phyloP scores from a whole-genome alignment of 2,797 vertebrate genomes.

The Pangasius larnaudii region DNA sequence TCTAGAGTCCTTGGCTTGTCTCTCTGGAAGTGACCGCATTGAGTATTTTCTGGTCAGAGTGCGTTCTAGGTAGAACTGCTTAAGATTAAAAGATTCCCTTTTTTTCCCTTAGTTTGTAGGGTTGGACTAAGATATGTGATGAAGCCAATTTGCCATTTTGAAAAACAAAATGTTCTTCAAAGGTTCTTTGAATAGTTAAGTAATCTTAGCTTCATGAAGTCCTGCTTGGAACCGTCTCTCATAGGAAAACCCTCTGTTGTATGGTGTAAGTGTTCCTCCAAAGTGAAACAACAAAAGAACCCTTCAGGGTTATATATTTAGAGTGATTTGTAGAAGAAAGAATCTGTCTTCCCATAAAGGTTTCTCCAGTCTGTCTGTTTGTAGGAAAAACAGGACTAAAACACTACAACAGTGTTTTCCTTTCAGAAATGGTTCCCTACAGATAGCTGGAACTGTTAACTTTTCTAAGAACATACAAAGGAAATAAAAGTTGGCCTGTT shows the following conservation, averaged over 20 bases:
- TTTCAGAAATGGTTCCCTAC: not conserved
- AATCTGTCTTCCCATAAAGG: not conserved
- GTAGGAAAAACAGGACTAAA: not conserved
- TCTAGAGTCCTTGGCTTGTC: not conserved
- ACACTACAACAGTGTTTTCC: not conserved
- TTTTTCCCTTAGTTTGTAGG: not conserved
- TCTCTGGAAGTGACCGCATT: not conserved
- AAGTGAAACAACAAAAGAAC: constrained; percentile 3
- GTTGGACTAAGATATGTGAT: not conserved
- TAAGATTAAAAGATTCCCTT: not conserved
- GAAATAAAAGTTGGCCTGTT: constrained; percentile 9
- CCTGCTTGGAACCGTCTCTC: not conserved
- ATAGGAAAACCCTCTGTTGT: not conserved
- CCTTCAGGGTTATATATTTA: not conserved
- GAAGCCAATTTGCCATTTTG: not conserved
- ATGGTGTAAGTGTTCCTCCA: not conserved
- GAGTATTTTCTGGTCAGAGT: not conserved
- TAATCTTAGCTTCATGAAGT: not conserved
- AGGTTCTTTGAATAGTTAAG: not conserved
- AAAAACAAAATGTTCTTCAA: not conserved
- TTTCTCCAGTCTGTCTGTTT: not conserved
- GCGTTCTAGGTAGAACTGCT: not conserved
- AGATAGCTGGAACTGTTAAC: not conserved
- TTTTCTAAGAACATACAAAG: not conserved
- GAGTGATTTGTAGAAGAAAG: not conserved